phyloP scores from a whole-genome alignment of 2,113 vertebrate genomes.

The Ahaetulla prasina region DNA sequence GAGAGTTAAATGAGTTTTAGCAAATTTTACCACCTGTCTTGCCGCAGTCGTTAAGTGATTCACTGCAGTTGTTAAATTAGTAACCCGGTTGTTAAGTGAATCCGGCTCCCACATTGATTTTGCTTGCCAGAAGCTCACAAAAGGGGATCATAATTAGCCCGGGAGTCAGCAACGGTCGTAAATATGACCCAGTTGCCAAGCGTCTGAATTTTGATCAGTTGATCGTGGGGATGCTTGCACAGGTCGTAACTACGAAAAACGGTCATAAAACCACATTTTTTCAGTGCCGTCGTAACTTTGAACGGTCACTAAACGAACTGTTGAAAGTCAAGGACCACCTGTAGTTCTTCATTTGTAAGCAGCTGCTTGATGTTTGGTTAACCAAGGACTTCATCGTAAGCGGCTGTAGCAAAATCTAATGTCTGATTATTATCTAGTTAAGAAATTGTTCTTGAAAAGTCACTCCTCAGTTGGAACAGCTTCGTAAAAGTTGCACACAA shows the following conservation, averaged over 20 bases:
- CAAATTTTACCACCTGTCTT: not conserved
- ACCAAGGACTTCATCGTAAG: not conserved
- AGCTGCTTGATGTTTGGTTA: not conserved
- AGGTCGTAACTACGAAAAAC: too few species aligned
- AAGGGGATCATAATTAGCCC: too few species aligned
- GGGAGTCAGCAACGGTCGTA: too few species aligned
- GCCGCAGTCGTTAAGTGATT: not conserved
- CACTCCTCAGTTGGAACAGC: not conserved
- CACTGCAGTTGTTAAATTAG: not conserved
- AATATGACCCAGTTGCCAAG: too few species aligned
- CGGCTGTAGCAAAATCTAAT: not conserved
- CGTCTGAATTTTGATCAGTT: too few species aligned
- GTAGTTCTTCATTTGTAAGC: not conserved
- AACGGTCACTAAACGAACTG: too few species aligned
- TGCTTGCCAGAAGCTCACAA: not conserved
- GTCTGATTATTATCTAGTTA: not conserved
- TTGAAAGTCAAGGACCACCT: too few species aligned
- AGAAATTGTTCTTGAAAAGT: not conserved
- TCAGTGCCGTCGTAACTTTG: too few species aligned
- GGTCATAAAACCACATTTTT: too few species aligned
- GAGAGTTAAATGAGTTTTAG: not conserved
- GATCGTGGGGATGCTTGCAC: too few species aligned
- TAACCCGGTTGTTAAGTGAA: not conserved
- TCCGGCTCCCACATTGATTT: not conserved
- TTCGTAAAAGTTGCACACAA: not conserved